Conservation (phyloP, 2,113 vertebrate genomes). For the Sinosuthora webbiana region DNA sequence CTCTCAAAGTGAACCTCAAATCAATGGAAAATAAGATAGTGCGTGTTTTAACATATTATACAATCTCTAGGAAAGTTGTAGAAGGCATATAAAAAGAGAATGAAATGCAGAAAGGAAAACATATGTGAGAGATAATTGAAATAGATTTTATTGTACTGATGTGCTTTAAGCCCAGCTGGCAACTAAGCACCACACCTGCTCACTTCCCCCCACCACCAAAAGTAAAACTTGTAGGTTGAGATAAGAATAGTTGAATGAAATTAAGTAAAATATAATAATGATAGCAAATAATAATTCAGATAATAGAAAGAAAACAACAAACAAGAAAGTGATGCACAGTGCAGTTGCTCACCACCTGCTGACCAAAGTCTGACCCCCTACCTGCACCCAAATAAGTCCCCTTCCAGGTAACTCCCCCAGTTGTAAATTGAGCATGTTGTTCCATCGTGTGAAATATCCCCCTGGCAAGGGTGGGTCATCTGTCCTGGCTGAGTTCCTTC, state of each 20-base stretch:
- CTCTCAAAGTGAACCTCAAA: background rate
- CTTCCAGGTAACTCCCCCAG: background rate
- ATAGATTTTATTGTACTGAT: background rate
- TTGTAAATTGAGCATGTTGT: fast-evolving
- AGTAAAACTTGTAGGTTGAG: background rate
- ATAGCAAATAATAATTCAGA: background rate
- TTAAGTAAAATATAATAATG: background rate
- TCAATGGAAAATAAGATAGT: background rate
- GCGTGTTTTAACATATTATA: background rate
- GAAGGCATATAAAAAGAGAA: background rate
- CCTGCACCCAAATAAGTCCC: background rate
- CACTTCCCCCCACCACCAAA: background rate
- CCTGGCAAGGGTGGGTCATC: background rate
- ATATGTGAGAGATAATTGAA: background rate
- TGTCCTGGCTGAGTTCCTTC: background rate
- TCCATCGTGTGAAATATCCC: background rate
- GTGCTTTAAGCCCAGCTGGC: background rate
- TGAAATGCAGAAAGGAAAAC: background rate
- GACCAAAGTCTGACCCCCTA: too few species aligned
- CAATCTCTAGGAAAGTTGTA: background rate
- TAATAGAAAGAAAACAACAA: background rate
- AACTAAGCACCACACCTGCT: background rate
- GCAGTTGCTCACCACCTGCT: background rate
- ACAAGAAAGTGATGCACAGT: too few species aligned
- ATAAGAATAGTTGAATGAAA: background rate